Conservation (phyloP, 1,140 invertebrate species). For the Drosophila nannoptera region DNA sequence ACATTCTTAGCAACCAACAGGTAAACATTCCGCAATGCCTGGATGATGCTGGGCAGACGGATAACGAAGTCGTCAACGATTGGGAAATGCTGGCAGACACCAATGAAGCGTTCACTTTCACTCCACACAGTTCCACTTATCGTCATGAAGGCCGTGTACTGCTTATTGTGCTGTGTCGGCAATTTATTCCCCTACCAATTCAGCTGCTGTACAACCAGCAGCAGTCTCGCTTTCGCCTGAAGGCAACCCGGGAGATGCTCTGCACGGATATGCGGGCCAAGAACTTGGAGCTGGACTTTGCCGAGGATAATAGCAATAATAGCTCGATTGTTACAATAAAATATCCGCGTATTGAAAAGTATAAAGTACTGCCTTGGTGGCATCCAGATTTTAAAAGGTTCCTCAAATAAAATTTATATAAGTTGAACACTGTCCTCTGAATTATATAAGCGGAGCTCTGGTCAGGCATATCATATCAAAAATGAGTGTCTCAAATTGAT, state of each 20-base stretch:
- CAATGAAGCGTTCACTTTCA: not conserved
- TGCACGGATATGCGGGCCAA: conserved; percentile 65
- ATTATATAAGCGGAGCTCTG: not conserved
- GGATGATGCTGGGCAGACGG: not conserved
- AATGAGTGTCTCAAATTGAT: not conserved
- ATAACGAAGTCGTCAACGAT: conserved; percentile 33
- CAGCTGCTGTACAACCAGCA: conserved; percentile 52
- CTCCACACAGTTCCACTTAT: not conserved
- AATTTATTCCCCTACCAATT: conserved; percentile 57
- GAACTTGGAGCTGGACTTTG: conserved; percentile 69
- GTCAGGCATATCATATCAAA: not conserved
- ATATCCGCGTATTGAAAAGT: conserved; percentile 56
- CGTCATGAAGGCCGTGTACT: conserved; percentile 52
- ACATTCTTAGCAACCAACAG: conserved; percentile 54
- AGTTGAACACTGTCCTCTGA: too few relatives aligned
- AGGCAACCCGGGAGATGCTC: conserved; percentile 56
- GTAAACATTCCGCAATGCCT: not conserved
- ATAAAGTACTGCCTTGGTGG: conserved; percentile 71
- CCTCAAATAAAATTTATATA: conserved; percentile 49
- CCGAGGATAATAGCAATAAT: conserved; percentile 35
- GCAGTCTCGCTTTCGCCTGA: conserved; percentile 41
- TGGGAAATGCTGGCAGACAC: conserved; percentile 48
- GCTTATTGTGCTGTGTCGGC: conserved; percentile 49
- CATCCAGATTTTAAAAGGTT: conserved; percentile 68
- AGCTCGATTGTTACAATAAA: conserved; percentile 54